These are phyloP conservation scores for Mastomys coucha DNA, from an alignment of 2,113 vertebrate genomes.

Conservation along the genomic window DNA sequence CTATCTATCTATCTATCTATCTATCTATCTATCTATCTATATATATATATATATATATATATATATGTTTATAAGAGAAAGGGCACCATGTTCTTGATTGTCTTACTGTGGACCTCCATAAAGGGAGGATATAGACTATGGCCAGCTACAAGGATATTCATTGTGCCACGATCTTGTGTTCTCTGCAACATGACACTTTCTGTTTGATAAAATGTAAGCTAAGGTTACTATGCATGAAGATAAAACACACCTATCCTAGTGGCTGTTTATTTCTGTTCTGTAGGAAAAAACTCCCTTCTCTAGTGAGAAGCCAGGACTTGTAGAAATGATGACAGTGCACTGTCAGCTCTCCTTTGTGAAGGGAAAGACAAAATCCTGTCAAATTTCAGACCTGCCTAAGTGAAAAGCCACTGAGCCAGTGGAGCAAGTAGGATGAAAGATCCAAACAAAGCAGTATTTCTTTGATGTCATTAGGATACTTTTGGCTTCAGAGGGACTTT, in stretches of 20 bases:
- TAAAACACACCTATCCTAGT: neutral
- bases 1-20: too few species aligned
- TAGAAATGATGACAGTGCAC: neutral
- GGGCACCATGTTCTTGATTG: too few species aligned
- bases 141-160: rapidly evolving
- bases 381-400: slow-evolving; percentile 45
- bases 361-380: slow-evolving; percentile 55
- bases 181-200: neutral
- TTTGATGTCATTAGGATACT: slow-evolving; percentile 67
- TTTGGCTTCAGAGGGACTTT: slow-evolving; percentile 30
- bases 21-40: too few species aligned
- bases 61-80: too few species aligned
- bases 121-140: too few species aligned
- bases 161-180: rapidly evolving
- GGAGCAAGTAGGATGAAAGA: neutral
- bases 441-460: slow-evolving; percentile 76
- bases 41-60: too few species aligned
- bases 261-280: neutral
- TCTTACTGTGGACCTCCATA: neutral
- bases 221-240: neutral
- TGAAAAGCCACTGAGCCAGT: neutral
- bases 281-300: neutral
- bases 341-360: neutral
- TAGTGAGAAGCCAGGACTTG: neutral
- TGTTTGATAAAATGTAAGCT: neutral